These are phyloP conservation scores for Tragulus kanchil DNA, from an alignment of 2,113 vertebrate species.

Conservation along the genomic window DNA sequence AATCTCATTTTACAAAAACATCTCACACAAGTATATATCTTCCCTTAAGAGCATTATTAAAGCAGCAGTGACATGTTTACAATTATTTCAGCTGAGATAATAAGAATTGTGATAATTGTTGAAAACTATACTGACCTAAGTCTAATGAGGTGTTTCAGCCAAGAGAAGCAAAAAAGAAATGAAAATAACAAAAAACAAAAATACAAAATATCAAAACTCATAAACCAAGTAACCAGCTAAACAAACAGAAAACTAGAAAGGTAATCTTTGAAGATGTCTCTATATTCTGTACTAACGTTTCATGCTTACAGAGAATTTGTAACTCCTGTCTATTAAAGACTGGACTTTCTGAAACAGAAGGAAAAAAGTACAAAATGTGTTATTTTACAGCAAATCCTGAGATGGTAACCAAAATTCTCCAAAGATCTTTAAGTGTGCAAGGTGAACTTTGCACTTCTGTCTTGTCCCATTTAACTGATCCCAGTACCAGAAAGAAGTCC, in stretches of 20 bases:
- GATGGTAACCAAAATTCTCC: background rate
- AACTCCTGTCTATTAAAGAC: background rate
- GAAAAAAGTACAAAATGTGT: background rate
- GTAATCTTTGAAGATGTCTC: background rate
- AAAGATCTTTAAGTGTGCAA: background rate
- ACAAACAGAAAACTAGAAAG: background rate
- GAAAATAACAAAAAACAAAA: background rate
- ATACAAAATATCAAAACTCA: background rate
- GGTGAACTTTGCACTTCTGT: background rate
- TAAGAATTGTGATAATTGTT: background rate
- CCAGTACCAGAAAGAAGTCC: background rate
- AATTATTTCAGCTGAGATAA: constrained; percentile 28
- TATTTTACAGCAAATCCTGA: background rate
- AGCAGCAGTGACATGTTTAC: background rate
- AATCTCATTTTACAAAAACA: background rate
- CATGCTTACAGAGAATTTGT: background rate
- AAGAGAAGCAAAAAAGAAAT: background rate
- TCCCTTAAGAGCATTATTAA: constrained; percentile 12
- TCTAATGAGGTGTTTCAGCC: background rate
- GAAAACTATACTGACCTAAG: background rate
- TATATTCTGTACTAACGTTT: background rate
- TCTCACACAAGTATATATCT: background rate
- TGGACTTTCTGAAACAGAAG: background rate
- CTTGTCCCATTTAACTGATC: constrained; percentile 6
- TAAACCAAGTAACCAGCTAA: background rate